Evolutionary conservation across 2,113 vertebrate genomes (phyloP), one percentile per base, ranked within the genome.

Genomic region (Ageneiosus marmoratus): DNA sequence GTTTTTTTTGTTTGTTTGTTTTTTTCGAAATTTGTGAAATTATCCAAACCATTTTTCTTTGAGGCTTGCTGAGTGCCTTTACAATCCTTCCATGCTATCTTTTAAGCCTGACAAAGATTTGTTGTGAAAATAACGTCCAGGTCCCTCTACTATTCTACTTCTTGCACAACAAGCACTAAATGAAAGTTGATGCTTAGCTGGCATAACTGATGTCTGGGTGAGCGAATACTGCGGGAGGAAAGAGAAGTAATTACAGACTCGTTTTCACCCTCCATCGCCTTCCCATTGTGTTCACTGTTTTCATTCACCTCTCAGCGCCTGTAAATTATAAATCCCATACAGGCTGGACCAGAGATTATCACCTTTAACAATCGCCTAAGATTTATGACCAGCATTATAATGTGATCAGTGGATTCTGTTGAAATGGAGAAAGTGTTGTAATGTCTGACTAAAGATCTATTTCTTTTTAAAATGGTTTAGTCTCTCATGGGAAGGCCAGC

Each of bases 221-320:
- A 79, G 62, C 22, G 29, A 51, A 37, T 65, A 72, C 82, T 62
- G 46, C 46, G 58, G 60, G 72, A 83, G 70, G 62, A 76, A 48
- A 77, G 72, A 69, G 84, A 85, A 79, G 84, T 88, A 89, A 89
- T 90, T 90, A 88, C 75, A 55, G 78, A 82, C 77, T 86, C 70
- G 37, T 88, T 90, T 87, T 78, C 67, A 85, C 81, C 73, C 82
- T 83, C 67, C 11, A 13, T 74, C 51, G 60, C 69, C 72, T 63
- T 73, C 62, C 62, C 78, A 85, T 86, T 82, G 84, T 82, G 81
- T 80, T 81, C 27, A 63, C 77, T 48, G 27, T 86, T 85, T 86
- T 85, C 80, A 86, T 89, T 87, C 75, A 60, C 80, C 78, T 81
- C 60, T 73, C 78, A 78, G 84, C 34, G 76, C 69, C 29, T 58